A percentile compares a stretch with the other conserved stretches of the same genome.
These are phyloP conservation scores for Collichthys lucidus DNA, from an alignment of 2,113 vertebrate species.

Conservation along the genomic window DNA sequence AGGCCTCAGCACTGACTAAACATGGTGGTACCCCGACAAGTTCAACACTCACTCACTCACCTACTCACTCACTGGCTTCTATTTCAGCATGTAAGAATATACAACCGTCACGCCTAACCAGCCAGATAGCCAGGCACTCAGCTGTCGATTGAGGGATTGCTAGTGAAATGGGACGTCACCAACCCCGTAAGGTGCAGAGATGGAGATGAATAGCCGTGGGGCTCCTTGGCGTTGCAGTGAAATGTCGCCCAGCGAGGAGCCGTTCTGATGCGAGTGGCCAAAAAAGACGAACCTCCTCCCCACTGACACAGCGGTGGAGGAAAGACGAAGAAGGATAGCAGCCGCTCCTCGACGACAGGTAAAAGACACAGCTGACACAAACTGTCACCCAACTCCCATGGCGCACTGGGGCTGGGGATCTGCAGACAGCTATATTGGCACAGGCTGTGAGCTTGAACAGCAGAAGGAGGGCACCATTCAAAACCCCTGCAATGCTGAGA, in stretches of 20 bases:
- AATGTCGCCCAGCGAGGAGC: constrained; percentile 10
- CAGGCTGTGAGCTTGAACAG: constrained; percentile 6
- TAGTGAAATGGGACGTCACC: constrained; percentile 53
- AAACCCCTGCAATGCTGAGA: constrained; percentile 41
- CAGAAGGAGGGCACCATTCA: constrained; percentile 2
- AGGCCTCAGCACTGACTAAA: constrained; percentile 49
- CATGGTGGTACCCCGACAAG: constrained; percentile 50
- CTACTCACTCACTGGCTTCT: constrained; percentile 39
- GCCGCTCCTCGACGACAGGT: constrained; percentile 46
- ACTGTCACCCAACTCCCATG: constrained; percentile 53
- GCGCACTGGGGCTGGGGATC: constrained; percentile 20
- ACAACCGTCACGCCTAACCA: constrained; percentile 49
- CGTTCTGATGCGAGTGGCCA: neutral
- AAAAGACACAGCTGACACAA: constrained; percentile 59
- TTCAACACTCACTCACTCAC: constrained; percentile 62
- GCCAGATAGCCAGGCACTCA: constrained; percentile 38
- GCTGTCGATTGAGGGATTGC: constrained; percentile 67
- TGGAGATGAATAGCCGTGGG: constrained; percentile 59
- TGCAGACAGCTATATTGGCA: constrained; percentile 34
- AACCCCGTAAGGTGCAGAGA: constrained; percentile 67
- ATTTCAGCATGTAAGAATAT: constrained; percentile 69
- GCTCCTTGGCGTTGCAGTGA: constrained; percentile 44
- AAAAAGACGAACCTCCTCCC: neutral
- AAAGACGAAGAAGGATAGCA: constrained; percentile 19
- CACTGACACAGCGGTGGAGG: neutral